Evolutionary conservation across 2,888 invertebrate species (phyloP).

Genomic region (Lutraria lutraria): DNA sequence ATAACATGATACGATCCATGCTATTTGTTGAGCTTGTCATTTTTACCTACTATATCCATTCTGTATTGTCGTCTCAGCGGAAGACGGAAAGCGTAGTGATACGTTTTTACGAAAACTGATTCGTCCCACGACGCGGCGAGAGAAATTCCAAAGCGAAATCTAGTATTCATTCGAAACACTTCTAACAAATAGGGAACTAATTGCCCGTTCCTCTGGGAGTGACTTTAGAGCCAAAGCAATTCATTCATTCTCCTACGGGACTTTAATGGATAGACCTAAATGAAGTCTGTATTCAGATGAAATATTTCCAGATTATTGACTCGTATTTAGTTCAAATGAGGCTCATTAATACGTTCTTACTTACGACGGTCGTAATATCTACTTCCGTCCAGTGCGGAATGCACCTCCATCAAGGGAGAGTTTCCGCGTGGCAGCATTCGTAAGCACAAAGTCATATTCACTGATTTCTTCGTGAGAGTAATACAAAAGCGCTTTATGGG

Average conservation of each 20-base stretch:
- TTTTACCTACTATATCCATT: neutral
- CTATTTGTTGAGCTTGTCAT: neutral
- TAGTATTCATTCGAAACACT: constrained; percentile 60
- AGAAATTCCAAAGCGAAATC: constrained; percentile 64
- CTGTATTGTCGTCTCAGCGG: neutral
- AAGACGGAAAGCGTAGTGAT: constrained; percentile 13
- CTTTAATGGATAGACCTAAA: constrained; percentile 66
- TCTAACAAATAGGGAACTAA: constrained; percentile 71
- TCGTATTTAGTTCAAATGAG: constrained; percentile 66
- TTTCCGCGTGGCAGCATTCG: neutral
- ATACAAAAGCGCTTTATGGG: constrained; percentile 52
- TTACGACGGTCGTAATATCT: constrained; percentile 53
- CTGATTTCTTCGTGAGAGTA: neutral
- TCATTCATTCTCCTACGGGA: constrained; percentile 68
- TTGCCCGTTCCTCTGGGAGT: constrained; percentile 68
- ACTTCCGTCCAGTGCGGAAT: constrained; percentile 43
- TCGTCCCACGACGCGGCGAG: constrained; percentile 50
- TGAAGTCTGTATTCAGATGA: constrained; percentile 72
- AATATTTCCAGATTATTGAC: constrained; percentile 72
- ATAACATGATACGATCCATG: neutral
- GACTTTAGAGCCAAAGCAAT: constrained; percentile 67
- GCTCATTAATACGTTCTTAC: constrained; percentile 63
- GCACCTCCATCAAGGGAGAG: constrained; percentile 23
- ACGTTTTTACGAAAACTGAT: constrained; percentile 49
- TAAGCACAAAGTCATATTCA: neutral